Conservation (phyloP, 2,888 invertebrate genomes). For the Clepsis dumicolana region DNA sequence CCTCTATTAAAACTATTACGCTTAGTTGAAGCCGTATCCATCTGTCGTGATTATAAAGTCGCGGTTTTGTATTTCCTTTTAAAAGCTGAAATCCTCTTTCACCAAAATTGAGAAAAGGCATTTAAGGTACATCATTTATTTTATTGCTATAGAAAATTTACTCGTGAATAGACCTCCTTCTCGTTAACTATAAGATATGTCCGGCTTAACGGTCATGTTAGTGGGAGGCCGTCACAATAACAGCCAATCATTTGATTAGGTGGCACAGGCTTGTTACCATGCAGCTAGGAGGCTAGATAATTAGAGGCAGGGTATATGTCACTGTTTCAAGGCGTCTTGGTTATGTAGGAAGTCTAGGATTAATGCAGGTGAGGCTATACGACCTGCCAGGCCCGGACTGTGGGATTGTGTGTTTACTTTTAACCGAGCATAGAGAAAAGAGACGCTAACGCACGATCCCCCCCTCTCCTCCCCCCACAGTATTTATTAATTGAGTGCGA, state of each 20-base stretch:
- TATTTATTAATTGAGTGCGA: no score
- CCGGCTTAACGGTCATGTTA: background rate
- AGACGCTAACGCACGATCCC: no score
- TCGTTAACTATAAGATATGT: background rate
- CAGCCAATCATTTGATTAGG: constrained; percentile 33
- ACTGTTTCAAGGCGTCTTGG: constrained; percentile 15
- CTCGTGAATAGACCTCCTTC: background rate
- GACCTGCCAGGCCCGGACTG: constrained; percentile 6
- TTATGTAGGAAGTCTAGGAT: constrained; percentile 46
- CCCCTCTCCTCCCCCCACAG: no score
- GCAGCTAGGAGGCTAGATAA: background rate
- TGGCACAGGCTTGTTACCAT: constrained; percentile 12
- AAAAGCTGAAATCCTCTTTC: no score
- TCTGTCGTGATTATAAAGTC: no score
- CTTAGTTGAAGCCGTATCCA: no score
- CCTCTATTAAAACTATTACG: no score
- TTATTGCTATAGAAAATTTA: background rate
- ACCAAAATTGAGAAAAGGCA: no score
- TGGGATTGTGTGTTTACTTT: no score
- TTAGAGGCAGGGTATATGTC: constrained; percentile 21
- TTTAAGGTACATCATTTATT: no score
- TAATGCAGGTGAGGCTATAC: constrained; percentile 48
- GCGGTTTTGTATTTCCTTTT: no score
- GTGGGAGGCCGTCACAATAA: constrained; percentile 11
- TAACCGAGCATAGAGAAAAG: no score